Percentiles rank a stretch among this genome's conserved stretches.
Conservation (phyloP, 2,797 vertebrate genomes). For the Catamblyrhynchus diadema region DNA sequence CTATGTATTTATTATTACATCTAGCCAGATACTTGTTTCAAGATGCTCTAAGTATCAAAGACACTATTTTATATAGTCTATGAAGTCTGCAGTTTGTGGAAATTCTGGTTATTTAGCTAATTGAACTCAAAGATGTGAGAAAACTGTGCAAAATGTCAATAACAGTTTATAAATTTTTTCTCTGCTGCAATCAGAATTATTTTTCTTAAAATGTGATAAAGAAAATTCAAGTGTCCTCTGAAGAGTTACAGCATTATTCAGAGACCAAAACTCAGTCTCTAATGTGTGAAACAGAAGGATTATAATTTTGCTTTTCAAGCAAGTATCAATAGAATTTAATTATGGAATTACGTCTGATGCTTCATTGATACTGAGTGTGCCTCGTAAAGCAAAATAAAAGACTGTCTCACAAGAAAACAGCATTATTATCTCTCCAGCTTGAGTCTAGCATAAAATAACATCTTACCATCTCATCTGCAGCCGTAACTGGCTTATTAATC, state of each 20-base stretch:
- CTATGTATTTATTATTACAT: not conserved
- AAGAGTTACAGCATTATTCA: not conserved
- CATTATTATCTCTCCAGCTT: not conserved
- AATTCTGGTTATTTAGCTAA: conserved; percentile 19
- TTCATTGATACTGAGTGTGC: not conserved
- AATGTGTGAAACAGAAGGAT: conserved; percentile 37
- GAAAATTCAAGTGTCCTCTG: conserved; percentile 25
- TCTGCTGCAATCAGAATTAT: not conserved
- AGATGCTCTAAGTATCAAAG: not conserved
- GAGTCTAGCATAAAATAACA: not conserved
- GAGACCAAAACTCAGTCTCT: not conserved
- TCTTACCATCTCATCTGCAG: not conserved
- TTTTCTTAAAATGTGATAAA: conserved; percentile 27
- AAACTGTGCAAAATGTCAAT: not conserved
- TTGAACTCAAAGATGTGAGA: not conserved
- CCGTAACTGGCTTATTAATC: not conserved
- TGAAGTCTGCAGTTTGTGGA: not conserved
- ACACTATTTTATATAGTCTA: not conserved
- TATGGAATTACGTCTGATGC: not conserved
- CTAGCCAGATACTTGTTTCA: conserved; percentile 18
- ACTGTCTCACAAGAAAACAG: not conserved
- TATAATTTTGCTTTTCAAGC: conserved; percentile 20
- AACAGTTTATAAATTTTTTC: not conserved
- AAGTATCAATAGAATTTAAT: conserved; percentile 12
- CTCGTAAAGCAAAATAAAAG: not conserved